Evolutionary conservation across 2,888 invertebrate genomes (phyloP).

Genomic region (Tetanocera ferruginea): DNA sequence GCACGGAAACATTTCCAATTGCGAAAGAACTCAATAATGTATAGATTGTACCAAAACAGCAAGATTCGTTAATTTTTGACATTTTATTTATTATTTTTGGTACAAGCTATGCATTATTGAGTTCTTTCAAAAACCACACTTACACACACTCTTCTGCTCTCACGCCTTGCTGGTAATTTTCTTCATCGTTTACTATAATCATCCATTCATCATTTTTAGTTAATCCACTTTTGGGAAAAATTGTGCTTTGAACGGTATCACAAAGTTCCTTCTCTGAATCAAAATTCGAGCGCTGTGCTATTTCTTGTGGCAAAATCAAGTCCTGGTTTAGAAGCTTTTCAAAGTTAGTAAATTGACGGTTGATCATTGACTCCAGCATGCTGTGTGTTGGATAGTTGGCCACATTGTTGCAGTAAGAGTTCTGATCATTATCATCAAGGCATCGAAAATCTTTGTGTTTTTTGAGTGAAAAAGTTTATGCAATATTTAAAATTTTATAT

Average conservation of each 20-base stretch:
- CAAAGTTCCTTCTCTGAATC: constrained; percentile 66
- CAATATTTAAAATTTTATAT: no score
- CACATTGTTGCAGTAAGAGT: constrained; percentile 70
- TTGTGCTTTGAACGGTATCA: constrained; percentile 66
- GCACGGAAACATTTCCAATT: no score
- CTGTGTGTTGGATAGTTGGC: constrained; percentile 69
- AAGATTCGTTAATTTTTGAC: no score
- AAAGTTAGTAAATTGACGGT: constrained; percentile 53
- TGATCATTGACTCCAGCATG: constrained; percentile 60
- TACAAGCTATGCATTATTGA: no score
- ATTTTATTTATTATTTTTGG: no score
- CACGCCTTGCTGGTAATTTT: constrained; percentile 79
- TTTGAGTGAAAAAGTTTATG: no score
- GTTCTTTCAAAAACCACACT: constrained; percentile 62
- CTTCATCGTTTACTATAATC: constrained; percentile 80
- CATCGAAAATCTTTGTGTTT: no score
- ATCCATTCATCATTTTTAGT: constrained; percentile 77
- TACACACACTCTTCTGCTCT: constrained; percentile 81
- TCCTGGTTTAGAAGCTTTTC: constrained; percentile 65
- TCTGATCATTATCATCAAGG: constrained; percentile 16
- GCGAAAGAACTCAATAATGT: no score
- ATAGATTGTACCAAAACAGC: no score
- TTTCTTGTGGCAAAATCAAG: constrained; percentile 68
- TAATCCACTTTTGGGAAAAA: constrained; percentile 75
- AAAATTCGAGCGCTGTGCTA: constrained; percentile 71